phyloP scores from a whole-genome alignment of 2,113 vertebrate species.

The Beaufortia kweichowensis region DNA sequence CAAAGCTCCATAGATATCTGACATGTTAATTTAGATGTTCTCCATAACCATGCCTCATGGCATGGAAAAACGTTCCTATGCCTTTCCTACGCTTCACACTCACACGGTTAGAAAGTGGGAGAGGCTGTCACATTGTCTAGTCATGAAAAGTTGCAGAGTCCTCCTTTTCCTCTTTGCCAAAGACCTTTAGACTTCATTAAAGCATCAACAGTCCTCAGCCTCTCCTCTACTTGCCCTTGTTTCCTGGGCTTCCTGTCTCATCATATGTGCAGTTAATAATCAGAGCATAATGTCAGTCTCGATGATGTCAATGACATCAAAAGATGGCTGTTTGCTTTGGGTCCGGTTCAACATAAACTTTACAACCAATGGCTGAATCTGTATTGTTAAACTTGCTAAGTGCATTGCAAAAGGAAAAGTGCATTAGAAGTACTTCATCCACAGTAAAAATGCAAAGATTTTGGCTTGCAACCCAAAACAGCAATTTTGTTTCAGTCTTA shows the following conservation, averaged over 20 bases:
- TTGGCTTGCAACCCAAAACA: background rate
- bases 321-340: slow-evolving; percentile 48
- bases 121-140: slow-evolving; percentile 39
- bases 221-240: slow-evolving; percentile 29
- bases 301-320: slow-evolving; percentile 45
- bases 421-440: too few species aligned
- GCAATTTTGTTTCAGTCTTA: too few species aligned
- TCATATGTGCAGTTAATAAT: slow-evolving; percentile 25
- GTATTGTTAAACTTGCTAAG: background rate
- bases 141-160: slow-evolving; percentile 23
- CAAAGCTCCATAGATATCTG: too few species aligned
- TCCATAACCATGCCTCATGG: background rate
- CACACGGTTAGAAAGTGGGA: slow-evolving; percentile 23
- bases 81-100: background rate
- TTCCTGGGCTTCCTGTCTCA: slow-evolving; percentile 26
- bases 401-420: background rate
- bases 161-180: slow-evolving; percentile 27
- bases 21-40: slow-evolving; percentile 1
- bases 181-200: slow-evolving; percentile 34
- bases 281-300: slow-evolving; percentile 26
- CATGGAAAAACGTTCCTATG: background rate
- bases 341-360: slow-evolving; percentile 49
- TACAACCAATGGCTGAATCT: slow-evolving; percentile 17
- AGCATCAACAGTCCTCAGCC: slow-evolving; percentile 30
- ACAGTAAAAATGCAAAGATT: too few species aligned